Conservation (phyloP, 1,140 invertebrate genomes). For the Drosophila erecta region DNA sequence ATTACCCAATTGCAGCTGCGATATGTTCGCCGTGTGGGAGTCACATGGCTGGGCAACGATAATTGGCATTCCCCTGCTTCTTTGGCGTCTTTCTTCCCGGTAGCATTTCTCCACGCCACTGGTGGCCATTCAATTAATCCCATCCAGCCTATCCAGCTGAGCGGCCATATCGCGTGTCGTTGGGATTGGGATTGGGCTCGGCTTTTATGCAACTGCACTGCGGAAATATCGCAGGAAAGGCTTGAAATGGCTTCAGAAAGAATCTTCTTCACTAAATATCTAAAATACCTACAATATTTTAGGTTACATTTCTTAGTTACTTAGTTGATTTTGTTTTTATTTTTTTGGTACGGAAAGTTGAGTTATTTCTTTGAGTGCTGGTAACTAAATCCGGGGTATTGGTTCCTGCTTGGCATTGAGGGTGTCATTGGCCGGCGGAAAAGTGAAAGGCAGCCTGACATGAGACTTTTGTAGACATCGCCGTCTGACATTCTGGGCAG, state of each 20-base stretch:
- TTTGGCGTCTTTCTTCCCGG: constrained; percentile 23
- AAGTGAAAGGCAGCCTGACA: constrained; percentile 73
- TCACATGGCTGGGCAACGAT: constrained; percentile 38
- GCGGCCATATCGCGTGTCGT: constrained; percentile 64
- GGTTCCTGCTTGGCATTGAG: constrained; percentile 81
- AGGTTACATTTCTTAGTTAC: background rate
- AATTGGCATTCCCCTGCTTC: constrained; percentile 45
- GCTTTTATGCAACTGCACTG: constrained; percentile 63
- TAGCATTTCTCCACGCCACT: constrained; percentile 46
- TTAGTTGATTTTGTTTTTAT: too few species aligned
- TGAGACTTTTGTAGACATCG: constrained; percentile 52
- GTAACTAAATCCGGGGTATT: constrained; percentile 22
- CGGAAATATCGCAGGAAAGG: background rate
- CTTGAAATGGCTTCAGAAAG: too few species aligned
- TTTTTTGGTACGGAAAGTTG: too few species aligned
- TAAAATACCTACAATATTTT: background rate
- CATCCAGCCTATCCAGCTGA: constrained; percentile 32
- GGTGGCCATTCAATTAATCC: constrained; percentile 62
- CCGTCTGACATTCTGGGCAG: constrained; percentile 58
- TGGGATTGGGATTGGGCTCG: constrained; percentile 19
- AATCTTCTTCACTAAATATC: too few species aligned
- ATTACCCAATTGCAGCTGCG: constrained; percentile 47
- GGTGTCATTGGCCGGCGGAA: constrained; percentile 72
- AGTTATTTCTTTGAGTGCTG: constrained; percentile 7
- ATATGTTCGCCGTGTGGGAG: constrained; percentile 51